Evolutionary conservation across 2,797 vertebrate genomes (phyloP).

Genomic region (Lutjanus campechanus): DNA sequence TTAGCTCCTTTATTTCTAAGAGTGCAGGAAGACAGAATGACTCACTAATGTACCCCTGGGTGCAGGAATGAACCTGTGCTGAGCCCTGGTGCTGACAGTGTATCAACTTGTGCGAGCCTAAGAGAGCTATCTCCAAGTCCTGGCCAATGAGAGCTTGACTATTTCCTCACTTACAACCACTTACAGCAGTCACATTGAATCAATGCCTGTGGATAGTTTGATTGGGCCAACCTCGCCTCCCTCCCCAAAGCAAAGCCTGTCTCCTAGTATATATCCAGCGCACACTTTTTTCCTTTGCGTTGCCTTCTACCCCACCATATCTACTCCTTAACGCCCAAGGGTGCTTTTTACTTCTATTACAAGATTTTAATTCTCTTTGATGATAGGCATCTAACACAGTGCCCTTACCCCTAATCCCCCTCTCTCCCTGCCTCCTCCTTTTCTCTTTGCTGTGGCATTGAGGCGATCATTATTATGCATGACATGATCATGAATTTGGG

Average conservation of each 20-base stretch:
- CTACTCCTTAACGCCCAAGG: conserved; percentile 57
- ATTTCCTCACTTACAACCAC: conserved; percentile 73
- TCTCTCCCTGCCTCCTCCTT: conserved; percentile 24
- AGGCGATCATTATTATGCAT: conserved; percentile 48
- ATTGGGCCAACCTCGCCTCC: conserved; percentile 51
- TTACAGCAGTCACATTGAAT: conserved; percentile 78
- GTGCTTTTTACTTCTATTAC: conserved; percentile 76
- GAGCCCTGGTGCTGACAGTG: conserved; percentile 38
- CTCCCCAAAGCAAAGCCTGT: conserved; percentile 50
- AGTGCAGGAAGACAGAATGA: conserved; percentile 3
- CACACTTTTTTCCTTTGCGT: conserved; percentile 39
- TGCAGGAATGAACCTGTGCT: conserved; percentile 48
- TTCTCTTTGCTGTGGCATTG: conserved; percentile 48
- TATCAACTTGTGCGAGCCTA: conserved; percentile 54
- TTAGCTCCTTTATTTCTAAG: no score
- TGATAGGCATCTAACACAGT: conserved; percentile 71
- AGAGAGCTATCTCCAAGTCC: conserved; percentile 64
- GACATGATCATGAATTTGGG: conserved; percentile 28
- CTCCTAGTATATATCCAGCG: conserved; percentile 45
- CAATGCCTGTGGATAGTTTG: conserved; percentile 68
- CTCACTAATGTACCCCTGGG: conserved; percentile 44
- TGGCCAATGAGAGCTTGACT: conserved; percentile 66
- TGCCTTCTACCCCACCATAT: conserved; percentile 32
- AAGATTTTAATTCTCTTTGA: conserved; percentile 80
- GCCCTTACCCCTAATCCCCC: conserved; percentile 61